Base-by-base conservation (phyloP, 1,140 invertebrate genomes). In the Coboldia fuscipes region DNA sequence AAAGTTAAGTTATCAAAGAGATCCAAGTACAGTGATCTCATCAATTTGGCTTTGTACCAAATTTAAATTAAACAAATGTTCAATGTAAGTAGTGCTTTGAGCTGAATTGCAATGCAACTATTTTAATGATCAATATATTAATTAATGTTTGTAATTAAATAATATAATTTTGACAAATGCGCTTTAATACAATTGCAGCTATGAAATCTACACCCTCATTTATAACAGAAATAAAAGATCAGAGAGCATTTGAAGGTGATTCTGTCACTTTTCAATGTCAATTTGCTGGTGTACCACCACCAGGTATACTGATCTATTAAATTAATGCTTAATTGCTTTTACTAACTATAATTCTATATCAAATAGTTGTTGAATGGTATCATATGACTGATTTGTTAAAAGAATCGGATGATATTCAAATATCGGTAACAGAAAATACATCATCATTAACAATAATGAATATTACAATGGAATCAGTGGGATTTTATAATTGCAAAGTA, bases 291-390 rank as follows among this genome's bases (percentile, higher is more conserved):
- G 81, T 75, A 50, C 86, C 86, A 33, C 59, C 51, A 43, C 86
- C 86, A 70, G 76, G 79, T 83, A 66, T 54, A 34, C 43, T 29
- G 38, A 38, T 9, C 21, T 21, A 27, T 15, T 14, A 9, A 22
- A 7, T 36, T 23, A 36, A 21, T 21, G 20, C 16, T n/a, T n/a
- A 9, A 31, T 31, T 19, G 19, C 21, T 31, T n/a, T n/a, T n/a
- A n/a, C n/a, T n/a, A n/a, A n/a, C n/a, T n/a, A n/a, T n/a, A n/a
- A n/a, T n/a, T n/a, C n/a, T n/a, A n/a, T n/a, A n/a, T n/a, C n/a
- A n/a, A n/a, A n/a, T n/a, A 75, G 79, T 82, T 62, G 71, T 92
- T 39, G 71, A 78, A 42, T 96, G 88, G 88, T 89, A 81, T 55
- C 77, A 77, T 51, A 73, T 89, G 50, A 79, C 81, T 44, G 75